Evolutionary conservation across 2,113 vertebrate genomes (phyloP), one percentile per base, ranked within the genome.

Genomic region (Apeltes quadracus): DNA sequence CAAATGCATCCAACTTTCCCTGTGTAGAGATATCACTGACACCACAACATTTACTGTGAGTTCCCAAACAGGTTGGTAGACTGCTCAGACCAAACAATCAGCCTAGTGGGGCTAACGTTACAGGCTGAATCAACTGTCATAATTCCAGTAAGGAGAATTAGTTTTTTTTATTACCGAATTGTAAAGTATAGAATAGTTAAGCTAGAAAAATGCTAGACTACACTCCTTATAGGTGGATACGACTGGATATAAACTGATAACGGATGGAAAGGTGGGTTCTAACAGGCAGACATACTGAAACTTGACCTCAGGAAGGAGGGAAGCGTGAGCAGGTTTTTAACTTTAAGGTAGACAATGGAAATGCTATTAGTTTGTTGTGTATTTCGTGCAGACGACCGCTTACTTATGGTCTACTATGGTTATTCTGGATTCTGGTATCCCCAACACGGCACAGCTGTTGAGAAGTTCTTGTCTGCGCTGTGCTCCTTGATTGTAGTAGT

Each of bases 401-500:
- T 96, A 99, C 98, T 95, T 96, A 91, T 95, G 91, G 77, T 98
- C 93, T 53, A 97, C 53, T 81, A 98, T 72, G 50, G 89, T 94
- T 82, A 99, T 88, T 61, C 79, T 77, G 41, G 94, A 94, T 16
- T 91, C 56, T 84, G 95, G 94, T 83, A 99, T 96, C 61, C 97
- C 96, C 89, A 99, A 89, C 55, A 95, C 92, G 16, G 79, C 88
- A 91, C 97, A 98, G 64, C 98, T 99, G 82, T 94, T 83, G 22
- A 95, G 69, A 76, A 99, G 94, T 86, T 99, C 98, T 75, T 94
- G 92, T 91, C 94, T 96, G 72, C 98, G 96, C 66, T 90, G 86
- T 61, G 94, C 87, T 56, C 97, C 98, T 93, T 97, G 95, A 83
- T 92, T 94, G 93, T 97, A 97, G 86, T 95, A 98, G 93, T 99